Evolutionary conservation across 2,113 vertebrate genomes (phyloP), one percentile per base, ranked within the genome.

Genomic region (Lycaon pictus): DNA sequence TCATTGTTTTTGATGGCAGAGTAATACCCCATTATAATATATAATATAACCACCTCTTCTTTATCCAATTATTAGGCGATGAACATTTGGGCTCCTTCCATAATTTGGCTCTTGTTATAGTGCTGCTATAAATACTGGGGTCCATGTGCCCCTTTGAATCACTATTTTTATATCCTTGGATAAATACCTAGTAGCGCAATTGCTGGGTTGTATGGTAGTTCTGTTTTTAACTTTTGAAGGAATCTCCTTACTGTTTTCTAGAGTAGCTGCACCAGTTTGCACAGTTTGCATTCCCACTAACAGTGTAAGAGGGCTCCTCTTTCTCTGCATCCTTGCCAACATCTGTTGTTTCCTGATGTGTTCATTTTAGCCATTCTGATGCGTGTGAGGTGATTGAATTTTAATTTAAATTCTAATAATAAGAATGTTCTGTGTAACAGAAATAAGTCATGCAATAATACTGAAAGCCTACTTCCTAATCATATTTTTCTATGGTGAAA

Each of bases 331-430:
- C 32, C 65, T 69, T 8, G n/a, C 32, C 65, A 69, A 69, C 65
- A 69, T 69, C 32, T n/a, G 15, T 69, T n/a, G n/a, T n/a, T 69
- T 69, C 65, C 65, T n/a, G 16, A 69, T 29, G 17, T 69, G 65
- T 69, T 69, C 17, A 69, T 69, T 69, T 69, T n/a, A 69, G 65
- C 65, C 65, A 69, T 69, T 69, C 32, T n/a, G 32, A n/a, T 32
- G n/a, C 32, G 32, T 69, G 19, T n/a, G 7, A 69, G 16, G n/a
- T 69, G 65, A 16, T 69, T 72, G 69, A n/a, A 72, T 72, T 96
- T 88, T 79, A 60, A 92, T 77, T 97, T 9, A 88, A 62, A 94
- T 37, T 29, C 5, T 83, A 69, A 88, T 13, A 51, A 37, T 63
- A 76, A 51, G 76, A 63, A 93, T 35, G 16, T 82, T 72, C 43